phyloP scores from a whole-genome alignment of 2,888 invertebrate genomes.

The Caenorhabditis afra region DNA sequence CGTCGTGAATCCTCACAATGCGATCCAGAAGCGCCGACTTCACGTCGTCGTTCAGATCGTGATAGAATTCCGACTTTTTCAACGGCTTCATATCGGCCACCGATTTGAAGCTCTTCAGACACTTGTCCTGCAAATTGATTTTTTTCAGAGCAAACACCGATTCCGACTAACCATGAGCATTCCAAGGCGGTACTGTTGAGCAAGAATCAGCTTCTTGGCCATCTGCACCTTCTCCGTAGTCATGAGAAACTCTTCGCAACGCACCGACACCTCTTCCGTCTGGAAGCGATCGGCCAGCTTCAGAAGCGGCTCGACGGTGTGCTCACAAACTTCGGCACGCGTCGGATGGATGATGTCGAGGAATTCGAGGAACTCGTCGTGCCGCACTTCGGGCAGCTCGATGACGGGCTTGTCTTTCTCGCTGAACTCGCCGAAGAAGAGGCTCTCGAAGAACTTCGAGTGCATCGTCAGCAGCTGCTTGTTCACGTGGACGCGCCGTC shows the following conservation, averaged over 20 bases:
- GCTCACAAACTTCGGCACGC: background rate
- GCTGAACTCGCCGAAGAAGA: conserved; percentile 28
- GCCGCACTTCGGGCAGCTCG: conserved; percentile 9
- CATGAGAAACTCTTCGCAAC: conserved; percentile 38
- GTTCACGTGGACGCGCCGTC: conserved; percentile 18
- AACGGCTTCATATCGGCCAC: conserved; percentile 1
- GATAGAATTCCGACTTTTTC: conserved; percentile 10
- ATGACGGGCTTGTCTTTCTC: conserved; percentile 9
- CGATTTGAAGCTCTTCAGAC: conserved; percentile 15
- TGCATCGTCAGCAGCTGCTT: conserved; percentile 35
- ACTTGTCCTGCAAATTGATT: conserved; percentile 16
- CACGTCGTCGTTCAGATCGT: conserved; percentile 17
- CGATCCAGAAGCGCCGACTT: conserved; percentile 37
- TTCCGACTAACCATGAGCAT: conserved; percentile 16
- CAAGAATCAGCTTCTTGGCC: conserved; percentile 15
- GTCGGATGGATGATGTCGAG: conserved; percentile 45
- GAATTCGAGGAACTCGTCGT: conserved; percentile 29
- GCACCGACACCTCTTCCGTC: conserved; percentile 18
- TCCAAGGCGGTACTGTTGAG: conserved; percentile 12
- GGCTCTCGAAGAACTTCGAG: conserved; percentile 23
- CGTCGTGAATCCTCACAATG: conserved; percentile 10
- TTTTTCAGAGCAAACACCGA: too few species aligned
- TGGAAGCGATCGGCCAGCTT: conserved; percentile 30
- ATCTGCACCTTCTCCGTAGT: background rate
- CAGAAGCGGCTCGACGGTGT: conserved; percentile 16